Percentiles rank a stretch among this genome's conserved stretches.
Evolutionary conservation across 2,797 vertebrate genomes (phyloP).

Genomic region (Triplophysa yarkandensis): DNA sequence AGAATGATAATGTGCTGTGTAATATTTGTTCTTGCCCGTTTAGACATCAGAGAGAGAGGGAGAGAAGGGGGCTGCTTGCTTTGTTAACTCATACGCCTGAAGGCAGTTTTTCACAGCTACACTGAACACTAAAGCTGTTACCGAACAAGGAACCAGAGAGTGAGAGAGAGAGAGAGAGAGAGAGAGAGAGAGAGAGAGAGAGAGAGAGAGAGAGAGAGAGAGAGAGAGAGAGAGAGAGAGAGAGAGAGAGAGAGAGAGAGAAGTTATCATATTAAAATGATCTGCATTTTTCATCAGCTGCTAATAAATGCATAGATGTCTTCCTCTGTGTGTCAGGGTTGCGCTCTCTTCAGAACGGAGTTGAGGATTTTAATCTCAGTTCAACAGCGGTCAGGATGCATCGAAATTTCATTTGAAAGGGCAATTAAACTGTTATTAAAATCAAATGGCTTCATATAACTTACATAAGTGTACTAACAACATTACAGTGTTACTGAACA

Average conservation of each 20-base stretch:
- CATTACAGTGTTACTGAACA: neutral
- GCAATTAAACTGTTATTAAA: neutral
- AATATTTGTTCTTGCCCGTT: slow-evolving; percentile 40
- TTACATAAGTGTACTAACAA: neutral
- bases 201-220: slow-evolving; percentile 11
- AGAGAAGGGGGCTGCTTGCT: slow-evolving; percentile 23
- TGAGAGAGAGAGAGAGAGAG: slow-evolving; percentile 3
- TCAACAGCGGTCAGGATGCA: neutral
- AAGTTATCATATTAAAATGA: slow-evolving; percentile 49
- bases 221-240: slow-evolving; percentile 16
- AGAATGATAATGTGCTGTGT: slow-evolving; percentile 39
- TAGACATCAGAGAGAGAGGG: slow-evolving; percentile 22
- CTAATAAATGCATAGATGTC: slow-evolving; percentile 38
- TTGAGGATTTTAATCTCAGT: slow-evolving; percentile 1
- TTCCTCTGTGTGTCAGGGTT: neutral
- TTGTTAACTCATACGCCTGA: slow-evolving; percentile 39
- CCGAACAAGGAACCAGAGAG: slow-evolving; percentile 27
- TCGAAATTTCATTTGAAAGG: neutral
- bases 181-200: slow-evolving; percentile 15
- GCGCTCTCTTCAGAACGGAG: neutral
- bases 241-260: slow-evolving; percentile 7
- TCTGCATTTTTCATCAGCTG: slow-evolving; percentile 46
- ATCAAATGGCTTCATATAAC: neutral
- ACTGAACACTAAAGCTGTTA: slow-evolving; percentile 33
- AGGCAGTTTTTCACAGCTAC: slow-evolving; percentile 31